These are phyloP conservation scores for Anoplius nigerrimus DNA, from an alignment of 2,888 invertebrate species.

Conservation along the genomic window DNA sequence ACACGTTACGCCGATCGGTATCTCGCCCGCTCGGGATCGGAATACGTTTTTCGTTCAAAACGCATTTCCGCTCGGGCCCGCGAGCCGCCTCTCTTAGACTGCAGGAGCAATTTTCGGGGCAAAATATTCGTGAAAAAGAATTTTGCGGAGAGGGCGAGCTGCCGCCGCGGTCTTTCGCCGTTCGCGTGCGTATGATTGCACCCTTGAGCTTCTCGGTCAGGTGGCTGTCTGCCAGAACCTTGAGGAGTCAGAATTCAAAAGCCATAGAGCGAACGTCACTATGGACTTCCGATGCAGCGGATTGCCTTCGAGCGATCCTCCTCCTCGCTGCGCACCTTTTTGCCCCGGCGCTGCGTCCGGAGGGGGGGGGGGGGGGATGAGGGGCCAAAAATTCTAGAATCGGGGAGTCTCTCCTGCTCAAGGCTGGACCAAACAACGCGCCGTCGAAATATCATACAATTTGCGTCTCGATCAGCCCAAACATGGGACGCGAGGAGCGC, in stretches of 20 bases:
- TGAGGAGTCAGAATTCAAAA: slow-evolving; percentile 60
- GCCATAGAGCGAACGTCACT: slow-evolving; percentile 49
- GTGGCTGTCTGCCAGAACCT: slow-evolving; percentile 60
- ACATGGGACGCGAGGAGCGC: too few relatives aligned
- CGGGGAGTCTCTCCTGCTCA: slow-evolving; percentile 18
- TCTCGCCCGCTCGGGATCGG: too few relatives aligned
- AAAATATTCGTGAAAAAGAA: slow-evolving; percentile 22
- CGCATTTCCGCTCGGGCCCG: too few relatives aligned
- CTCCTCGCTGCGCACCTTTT: slow-evolving; percentile 19
- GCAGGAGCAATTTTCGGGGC: too few relatives aligned
- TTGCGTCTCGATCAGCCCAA: too few relatives aligned
- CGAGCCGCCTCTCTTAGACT: too few relatives aligned
- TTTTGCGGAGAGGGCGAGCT: slow-evolving; percentile 13
- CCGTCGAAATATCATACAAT: background rate
- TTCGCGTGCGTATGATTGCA: slow-evolving; percentile 70
- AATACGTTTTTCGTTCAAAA: too few relatives aligned
- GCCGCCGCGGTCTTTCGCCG: slow-evolving; percentile 28
- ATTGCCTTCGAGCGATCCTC: slow-evolving; percentile 45
- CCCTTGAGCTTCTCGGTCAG: slow-evolving; percentile 66
- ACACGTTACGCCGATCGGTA: too few relatives aligned
- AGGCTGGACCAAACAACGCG: background rate
- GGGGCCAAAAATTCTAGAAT: slow-evolving; percentile 32
- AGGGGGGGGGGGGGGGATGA: slow-evolving; percentile 15
- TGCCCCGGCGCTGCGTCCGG: background rate
- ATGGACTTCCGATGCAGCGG: slow-evolving; percentile 35